Conservation (phyloP, 2,113 vertebrate genomes). For the Psophia crepitans region DNA sequence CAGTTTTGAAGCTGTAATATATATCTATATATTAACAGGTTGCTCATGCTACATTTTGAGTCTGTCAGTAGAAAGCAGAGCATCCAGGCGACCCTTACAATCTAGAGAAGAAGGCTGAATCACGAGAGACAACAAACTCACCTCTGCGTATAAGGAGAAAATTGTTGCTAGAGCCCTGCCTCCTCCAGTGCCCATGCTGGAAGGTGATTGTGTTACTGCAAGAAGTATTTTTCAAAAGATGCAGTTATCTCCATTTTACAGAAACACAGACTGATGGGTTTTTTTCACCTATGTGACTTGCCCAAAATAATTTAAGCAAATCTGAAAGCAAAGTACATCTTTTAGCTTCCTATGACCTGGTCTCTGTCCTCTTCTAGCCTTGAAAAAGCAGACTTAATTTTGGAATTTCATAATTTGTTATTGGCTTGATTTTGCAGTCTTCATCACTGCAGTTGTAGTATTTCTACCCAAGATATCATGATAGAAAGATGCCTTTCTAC, state of each 20-base stretch:
- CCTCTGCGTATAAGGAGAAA: not conserved
- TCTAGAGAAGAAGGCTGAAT: not conserved
- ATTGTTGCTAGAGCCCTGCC: not conserved
- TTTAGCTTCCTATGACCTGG: not conserved
- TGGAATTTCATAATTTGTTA: not conserved
- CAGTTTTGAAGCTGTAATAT: not conserved
- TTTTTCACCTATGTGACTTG: not conserved
- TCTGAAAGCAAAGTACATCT: not conserved
- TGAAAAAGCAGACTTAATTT: not conserved
- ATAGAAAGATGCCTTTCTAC: not conserved
- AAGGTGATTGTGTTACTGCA: not conserved
- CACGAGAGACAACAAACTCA: not conserved
- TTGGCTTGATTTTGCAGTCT: not conserved
- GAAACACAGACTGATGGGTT: fast-evolving
- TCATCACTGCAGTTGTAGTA: not conserved
- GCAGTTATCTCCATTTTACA: not conserved
- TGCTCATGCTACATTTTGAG: not conserved
- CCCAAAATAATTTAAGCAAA: not conserved
- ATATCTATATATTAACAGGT: not conserved
- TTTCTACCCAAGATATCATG: not conserved
- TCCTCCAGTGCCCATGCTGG: fast-evolving
- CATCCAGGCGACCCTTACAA: not conserved
- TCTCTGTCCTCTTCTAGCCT: not conserved
- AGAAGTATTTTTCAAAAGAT: not conserved
- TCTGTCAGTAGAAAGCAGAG: not conserved